Base-by-base conservation (phyloP, 2,113 vertebrate genomes). In the Pampusana beccarii region DNA sequence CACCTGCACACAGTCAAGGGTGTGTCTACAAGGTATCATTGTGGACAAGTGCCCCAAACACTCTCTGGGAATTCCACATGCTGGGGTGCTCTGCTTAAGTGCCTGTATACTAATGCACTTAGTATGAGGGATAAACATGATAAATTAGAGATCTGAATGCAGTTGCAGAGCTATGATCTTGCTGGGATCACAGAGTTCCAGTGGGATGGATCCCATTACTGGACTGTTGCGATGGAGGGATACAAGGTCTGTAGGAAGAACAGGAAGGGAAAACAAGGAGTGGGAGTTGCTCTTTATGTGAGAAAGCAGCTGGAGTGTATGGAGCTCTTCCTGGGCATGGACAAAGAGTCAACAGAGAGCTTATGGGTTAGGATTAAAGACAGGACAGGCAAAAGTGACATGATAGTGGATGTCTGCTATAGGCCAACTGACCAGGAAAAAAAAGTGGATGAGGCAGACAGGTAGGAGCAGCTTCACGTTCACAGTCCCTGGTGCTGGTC, bases 391-490 rank as follows among this genome's bases (percentile, higher is more conserved):
- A 66, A 40, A 61, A 25, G 20, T 79, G 24, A 29, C 7, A 6
- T 44, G 3, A 38, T 16, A 74, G 7, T 12, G 4, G 4, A 3
- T 38, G 28, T 42, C 31, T 83, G 10, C 44, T 80, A 13, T 16
- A 64, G n/a, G 20, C 10, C 5, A 2, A 6, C 21, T 44, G 44
- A 42, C 23, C 36, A 69, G 42, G 13, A 78, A 69, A 62, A 90
- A 13, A 11, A 56, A 57, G 40, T 46, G 5, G 24, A 61, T 71
- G 19, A 61, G 18, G 16, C 11, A 91, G 48, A 51, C 18, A 57
- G 21, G 11, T 13, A 24, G 5, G n/a, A 67, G 6, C 4, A 80
- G 29, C 1, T 0, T 36, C 40, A 71, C 1, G 2, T 77, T 75
- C 2, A 1, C 7, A 71, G 25, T 1, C 7, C 28, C 25, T 66